Evolutionary conservation across 2,888 invertebrate species (phyloP).

Genomic region (Ganaspis brasiliensis): DNA sequence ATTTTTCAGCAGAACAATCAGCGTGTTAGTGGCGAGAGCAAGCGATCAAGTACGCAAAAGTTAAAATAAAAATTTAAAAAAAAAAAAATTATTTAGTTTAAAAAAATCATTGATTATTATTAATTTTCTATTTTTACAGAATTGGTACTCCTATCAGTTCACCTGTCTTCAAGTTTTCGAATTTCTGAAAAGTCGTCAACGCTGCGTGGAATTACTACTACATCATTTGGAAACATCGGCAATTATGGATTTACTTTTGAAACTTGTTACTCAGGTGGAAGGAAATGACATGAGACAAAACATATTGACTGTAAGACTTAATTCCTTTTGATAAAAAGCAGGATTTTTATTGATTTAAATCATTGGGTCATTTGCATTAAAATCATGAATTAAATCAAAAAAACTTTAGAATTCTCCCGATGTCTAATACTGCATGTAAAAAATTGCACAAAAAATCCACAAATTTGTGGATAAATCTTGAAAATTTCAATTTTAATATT

Average conservation of each 20-base stretch:
- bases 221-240: constrained; percentile 96
- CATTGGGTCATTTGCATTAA: too few species aligned
- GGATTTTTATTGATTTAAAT: too few species aligned
- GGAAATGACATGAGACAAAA: constrained; percentile 87
- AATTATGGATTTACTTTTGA: constrained; percentile 94
- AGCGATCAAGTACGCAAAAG: constrained; percentile 94
- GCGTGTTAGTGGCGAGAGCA: constrained; percentile 92
- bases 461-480: too few species aligned
- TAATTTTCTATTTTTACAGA: too few species aligned
- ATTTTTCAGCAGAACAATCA: constrained; percentile 97
- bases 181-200: constrained; percentile 92
- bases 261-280: constrained; percentile 92
- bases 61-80: constrained; percentile 25
- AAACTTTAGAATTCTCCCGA: too few species aligned
- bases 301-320: constrained; percentile 85
- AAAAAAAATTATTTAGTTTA: too few species aligned
- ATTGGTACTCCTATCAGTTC: constrained; percentile 96
- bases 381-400: too few species aligned
- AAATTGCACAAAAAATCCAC: too few species aligned
- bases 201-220: constrained; percentile 93
- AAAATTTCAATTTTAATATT: too few species aligned
- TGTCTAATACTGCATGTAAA: too few species aligned
- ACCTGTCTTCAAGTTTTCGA: constrained; percentile 95
- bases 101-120: too few species aligned
- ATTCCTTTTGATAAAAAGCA: too few species aligned